phyloP scores from a whole-genome alignment of 23 tunicate species.

The Trididemnum nubilum region DNA sequence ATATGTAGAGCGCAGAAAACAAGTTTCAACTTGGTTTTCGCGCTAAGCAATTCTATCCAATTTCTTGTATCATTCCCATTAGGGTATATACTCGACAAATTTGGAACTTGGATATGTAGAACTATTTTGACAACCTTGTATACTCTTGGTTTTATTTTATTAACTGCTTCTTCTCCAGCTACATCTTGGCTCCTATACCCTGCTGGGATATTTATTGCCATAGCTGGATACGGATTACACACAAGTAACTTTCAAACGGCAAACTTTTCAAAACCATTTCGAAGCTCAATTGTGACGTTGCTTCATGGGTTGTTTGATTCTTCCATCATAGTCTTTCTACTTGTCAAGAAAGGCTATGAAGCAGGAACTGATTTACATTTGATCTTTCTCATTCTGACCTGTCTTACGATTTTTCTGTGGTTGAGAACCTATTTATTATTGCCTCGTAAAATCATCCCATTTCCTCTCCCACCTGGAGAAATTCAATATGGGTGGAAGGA shows the following conservation, averaged over 20 bases:
- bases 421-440: constrained; percentile 27
- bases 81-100: constrained; percentile 37
- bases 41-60: neutral
- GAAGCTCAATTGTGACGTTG: constrained; percentile 6
- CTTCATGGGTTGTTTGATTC: constrained; percentile 29
- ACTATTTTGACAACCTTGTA: constrained; percentile 7
- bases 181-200: constrained; percentile 44
- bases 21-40: constrained; percentile 27
- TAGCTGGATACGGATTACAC: constrained; percentile 23
- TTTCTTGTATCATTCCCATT: neutral
- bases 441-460: constrained; percentile 21
- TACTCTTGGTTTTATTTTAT: constrained; percentile 33
- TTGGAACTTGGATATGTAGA: constrained; percentile 42
- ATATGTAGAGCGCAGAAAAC: constrained; percentile 29
- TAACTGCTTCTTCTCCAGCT: constrained; percentile 35
- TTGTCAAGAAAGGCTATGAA: constrained; percentile 29
- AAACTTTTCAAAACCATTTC: constrained; percentile 25
- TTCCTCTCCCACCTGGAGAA: neutral
- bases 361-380: constrained; percentile 3
- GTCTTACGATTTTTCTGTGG: constrained; percentile 24
- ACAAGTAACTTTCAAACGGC: constrained; percentile 48
- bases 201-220: constrained; percentile 28
- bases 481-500: constrained; percentile 25
- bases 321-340: constrained; percentile 16
- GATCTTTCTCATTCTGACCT: neutral